Evolutionary conservation across 1,140 invertebrate species (phyloP).

Genomic region (Calliopsis andreniformis): DNA sequence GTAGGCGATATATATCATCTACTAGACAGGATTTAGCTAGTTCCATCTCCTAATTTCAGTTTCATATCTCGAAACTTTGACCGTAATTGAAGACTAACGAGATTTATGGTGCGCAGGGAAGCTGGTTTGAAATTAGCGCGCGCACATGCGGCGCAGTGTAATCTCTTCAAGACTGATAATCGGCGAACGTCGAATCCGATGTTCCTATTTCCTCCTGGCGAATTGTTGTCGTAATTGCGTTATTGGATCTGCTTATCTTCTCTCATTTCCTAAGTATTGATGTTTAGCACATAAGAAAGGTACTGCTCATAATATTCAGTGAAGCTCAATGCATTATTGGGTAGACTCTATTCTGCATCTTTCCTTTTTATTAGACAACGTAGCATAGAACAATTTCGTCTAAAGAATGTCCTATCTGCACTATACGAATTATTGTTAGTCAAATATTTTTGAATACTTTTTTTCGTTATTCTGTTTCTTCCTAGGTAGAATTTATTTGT

Average conservation of each 20-base stretch:
- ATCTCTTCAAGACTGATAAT: slow-evolving; percentile 20
- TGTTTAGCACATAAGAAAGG: not conserved
- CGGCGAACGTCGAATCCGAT: not conserved
- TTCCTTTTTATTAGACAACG: too few relatives aligned
- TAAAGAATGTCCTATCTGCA: too few relatives aligned
- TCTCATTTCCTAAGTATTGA: not conserved
- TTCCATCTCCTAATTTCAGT: slow-evolving; percentile 36
- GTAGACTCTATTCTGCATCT: too few relatives aligned
- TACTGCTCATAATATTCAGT: too few relatives aligned
- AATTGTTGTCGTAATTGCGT: slow-evolving; percentile 15
- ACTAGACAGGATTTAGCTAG: not conserved
- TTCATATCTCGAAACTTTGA: slow-evolving; percentile 46
- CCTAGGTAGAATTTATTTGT: not conserved
- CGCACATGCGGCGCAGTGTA: not conserved
- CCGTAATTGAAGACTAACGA: slow-evolving; percentile 41
- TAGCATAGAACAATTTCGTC: too few relatives aligned
- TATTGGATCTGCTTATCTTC: slow-evolving; percentile 3
- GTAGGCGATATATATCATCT: slow-evolving; percentile 12
- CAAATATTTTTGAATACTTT: slow-evolving; percentile 1
- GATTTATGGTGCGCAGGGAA: slow-evolving; percentile 12
- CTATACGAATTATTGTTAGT: too few relatives aligned
- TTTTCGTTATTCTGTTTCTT: not conserved
- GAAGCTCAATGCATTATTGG: too few relatives aligned
- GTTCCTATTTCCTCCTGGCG: not conserved
- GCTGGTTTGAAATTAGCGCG: slow-evolving; percentile 17